Evolutionary conservation across 2,113 vertebrate species (phyloP), one percentile per base, ranked within the genome.

Genomic region (Phaethornis superciliosus): DNA sequence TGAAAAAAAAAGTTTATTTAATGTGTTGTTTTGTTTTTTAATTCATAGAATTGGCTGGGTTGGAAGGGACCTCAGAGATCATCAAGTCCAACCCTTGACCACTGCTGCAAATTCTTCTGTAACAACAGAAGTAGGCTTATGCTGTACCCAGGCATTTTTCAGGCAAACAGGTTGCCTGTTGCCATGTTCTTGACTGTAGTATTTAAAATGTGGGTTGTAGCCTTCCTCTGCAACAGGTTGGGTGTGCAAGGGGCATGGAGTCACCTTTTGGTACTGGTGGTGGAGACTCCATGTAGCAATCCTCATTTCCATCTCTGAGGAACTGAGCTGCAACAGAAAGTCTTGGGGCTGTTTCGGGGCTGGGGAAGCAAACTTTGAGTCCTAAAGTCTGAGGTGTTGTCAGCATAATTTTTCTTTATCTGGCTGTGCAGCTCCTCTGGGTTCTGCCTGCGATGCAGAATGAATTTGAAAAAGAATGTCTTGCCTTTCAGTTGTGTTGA

Each of bases 401-500:
- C 52, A 19, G 0, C 13, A 0, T 20, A 13, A 42, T 35, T 74
- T 42, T 70, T 12, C 24, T 82, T 62, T 59, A 3, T 14, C 49
- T 69, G 76, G 37, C 75, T 65, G 51, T 0, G 4, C 20, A 21
- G 4, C 42, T 44, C 23, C 58, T 37, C 32, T 35, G 49, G 70
- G 37, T 32, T 49, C 67, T 51, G 22, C 32, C n/a, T 21, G n/a
- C 27, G 32, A 65, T 52, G 65, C 80, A 60, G 64, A 69, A 42
- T 52, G 82, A n/a, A 88, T 82, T 15, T 59, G 1, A 3, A 23
- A 76, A 87, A 62, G 19, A 21, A 37, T 30, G 8, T 93, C 28
- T 81, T 79, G 52, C 70, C 26, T 95, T 96, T 11, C 81, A 99
- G 99, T 99, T 85, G 99, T 99, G 52, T 97, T 99, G 58, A 99